Evolutionary conservation across 1,140 invertebrate genomes (phyloP), one percentile per base, ranked within the genome.

Genomic region (Aphidius gifuensis): DNA sequence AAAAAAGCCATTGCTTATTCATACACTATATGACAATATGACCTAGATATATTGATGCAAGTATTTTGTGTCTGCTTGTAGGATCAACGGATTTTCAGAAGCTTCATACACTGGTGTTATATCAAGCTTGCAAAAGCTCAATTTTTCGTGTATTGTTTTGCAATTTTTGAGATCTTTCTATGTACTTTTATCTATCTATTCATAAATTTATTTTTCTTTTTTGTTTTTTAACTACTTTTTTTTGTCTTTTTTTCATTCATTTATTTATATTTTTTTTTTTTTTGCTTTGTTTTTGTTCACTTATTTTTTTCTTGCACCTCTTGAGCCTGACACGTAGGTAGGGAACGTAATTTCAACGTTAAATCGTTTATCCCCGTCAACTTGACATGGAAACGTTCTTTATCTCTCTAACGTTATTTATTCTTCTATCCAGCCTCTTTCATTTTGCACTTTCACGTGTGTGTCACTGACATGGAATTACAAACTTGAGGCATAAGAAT

Each of bases 321-420:
- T 32, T 32, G 2, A 32, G 23, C 4, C 23, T 53, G 51, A 53
- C 51, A 53, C 51, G 51, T 53, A 53, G 51, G 51, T 38, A 53
- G 51, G 51, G 21, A 53, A 53, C 51, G 44, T 45, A 57, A 57
- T 46, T 45, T 46, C 55, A 45, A 57, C 55, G 55, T 57, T 57
- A 44, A 45, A 46, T 57, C 42, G 55, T 57, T 45, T 57, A 44
- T 44, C 55, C 55, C 42, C 23, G 55, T 45, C 55, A 57, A 57
- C 55, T 46, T 45, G 42, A 57, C 44, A 57, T 44, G 55, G n/a
- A 57, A 57, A 46, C 55, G 55, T 57, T 44, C 23, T 45, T 57
- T 53, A 53, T 53, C 51, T 53, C 51, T 53, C 51, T 53, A 53
- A 53, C 51, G 51, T 53, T 53, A 53, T 53, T 53, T 53, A 53